Percentiles rank a stretch among this genome's conserved stretches.
Conservation (phyloP, 2,113 vertebrate genomes). For the Cochlearius cochlearius region DNA sequence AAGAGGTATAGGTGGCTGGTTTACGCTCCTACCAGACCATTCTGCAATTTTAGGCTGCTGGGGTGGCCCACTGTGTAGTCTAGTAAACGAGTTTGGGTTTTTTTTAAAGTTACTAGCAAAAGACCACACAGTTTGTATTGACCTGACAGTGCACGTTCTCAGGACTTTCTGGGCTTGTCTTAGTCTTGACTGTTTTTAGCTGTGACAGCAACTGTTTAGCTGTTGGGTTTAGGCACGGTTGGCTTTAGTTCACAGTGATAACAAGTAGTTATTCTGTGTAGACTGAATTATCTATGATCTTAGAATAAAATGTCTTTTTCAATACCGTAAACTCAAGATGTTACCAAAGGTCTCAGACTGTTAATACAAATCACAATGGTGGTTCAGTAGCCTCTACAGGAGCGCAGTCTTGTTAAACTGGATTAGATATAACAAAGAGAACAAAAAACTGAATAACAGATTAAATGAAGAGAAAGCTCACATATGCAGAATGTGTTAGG, state of each 20-base stretch:
- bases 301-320: neutral
- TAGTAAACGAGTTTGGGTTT: neutral
- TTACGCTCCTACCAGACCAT: neutral
- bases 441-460: neutral
- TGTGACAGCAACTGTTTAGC: neutral
- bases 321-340: rapidly evolving
- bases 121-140: neutral
- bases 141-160: neutral
- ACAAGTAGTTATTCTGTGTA: neutral
- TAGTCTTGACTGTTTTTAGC: neutral
- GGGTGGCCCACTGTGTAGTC: no score
- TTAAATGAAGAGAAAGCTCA: neutral
- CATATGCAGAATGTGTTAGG: neutral
- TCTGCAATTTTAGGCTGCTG: neutral
- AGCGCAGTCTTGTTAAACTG: neutral
- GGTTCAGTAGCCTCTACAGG: neutral
- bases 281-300: neutral
- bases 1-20: neutral
- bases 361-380: neutral
- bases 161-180: neutral
- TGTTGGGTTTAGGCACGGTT: neutral
- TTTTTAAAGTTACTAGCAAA: neutral
- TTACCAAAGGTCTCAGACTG: neutral
- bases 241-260: neutral
- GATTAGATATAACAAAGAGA: neutral